phyloP scores from a whole-genome alignment of 2,797 vertebrate species.

The Selene dorsalis region DNA sequence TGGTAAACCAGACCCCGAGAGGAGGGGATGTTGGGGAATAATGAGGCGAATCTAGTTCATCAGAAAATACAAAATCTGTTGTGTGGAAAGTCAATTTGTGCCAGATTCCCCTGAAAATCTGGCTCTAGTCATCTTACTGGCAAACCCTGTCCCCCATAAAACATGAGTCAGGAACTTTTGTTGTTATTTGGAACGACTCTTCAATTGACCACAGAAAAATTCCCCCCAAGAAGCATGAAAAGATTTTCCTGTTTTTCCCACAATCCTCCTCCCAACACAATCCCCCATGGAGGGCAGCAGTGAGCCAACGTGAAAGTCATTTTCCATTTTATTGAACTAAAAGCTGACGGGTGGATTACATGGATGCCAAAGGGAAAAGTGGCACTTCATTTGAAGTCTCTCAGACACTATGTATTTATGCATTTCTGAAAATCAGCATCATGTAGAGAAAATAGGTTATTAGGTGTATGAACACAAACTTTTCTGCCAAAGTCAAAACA shows the following conservation, averaged over 20 bases:
- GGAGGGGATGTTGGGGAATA: slow-evolving; percentile 1
- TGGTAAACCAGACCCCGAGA: slow-evolving; percentile 64
- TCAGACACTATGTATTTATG: not conserved
- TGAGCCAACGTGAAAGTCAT: slow-evolving; percentile 20
- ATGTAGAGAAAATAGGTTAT: too few relatives aligned
- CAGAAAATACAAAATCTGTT: not conserved
- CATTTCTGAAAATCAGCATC: not conserved
- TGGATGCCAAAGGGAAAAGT: slow-evolving; percentile 8
- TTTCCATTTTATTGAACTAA: slow-evolving; percentile 20
- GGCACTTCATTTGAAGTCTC: not conserved
- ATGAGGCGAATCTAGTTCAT: slow-evolving; percentile 16
- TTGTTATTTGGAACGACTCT: slow-evolving; percentile 11
- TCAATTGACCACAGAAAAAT: slow-evolving; percentile 37
- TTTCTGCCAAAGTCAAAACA: not conserved
- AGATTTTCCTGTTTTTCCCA: slow-evolving; percentile 52
- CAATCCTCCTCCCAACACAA: slow-evolving; percentile 38
- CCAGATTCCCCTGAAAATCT: slow-evolving; percentile 25
- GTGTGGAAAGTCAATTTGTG: slow-evolving; percentile 9
- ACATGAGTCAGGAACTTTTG: slow-evolving; percentile 40
- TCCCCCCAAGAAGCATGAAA: slow-evolving; percentile 44
- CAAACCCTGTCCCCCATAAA: slow-evolving; percentile 35
- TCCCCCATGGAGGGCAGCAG: slow-evolving; percentile 44
- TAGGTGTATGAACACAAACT: too few relatives aligned
- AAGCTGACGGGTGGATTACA: slow-evolving; percentile 4
- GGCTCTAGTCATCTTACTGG: not conserved